Conservation (phyloP, 2,888 invertebrate species). For the Eilema depressum region DNA sequence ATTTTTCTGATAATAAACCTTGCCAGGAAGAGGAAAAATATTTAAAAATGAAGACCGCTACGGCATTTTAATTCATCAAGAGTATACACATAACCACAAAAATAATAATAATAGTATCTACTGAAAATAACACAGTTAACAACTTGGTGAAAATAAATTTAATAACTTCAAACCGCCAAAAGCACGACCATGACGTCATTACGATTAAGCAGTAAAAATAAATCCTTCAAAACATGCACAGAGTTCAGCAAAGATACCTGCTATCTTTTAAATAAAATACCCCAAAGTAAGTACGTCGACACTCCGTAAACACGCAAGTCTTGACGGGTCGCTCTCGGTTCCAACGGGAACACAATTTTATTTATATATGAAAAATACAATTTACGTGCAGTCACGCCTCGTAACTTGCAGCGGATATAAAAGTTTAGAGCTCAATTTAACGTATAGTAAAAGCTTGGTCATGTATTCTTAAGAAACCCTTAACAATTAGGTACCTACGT, state of each 20-base stretch:
- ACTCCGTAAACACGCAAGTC: constrained; percentile 12
- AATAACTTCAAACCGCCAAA: too few relatives aligned
- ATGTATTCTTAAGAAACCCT: not conserved
- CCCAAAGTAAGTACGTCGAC: constrained; percentile 4
- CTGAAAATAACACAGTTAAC: too few relatives aligned
- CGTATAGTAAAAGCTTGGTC: constrained; percentile 7
- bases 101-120: too few relatives aligned
- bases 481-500: not conserved
- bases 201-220: not conserved
- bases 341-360: constrained; percentile 24
- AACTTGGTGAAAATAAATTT: too few relatives aligned
- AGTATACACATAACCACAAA: too few relatives aligned
- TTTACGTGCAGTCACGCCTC: constrained; percentile 18
- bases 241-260: not conserved
- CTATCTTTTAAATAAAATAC: constrained; percentile 10
- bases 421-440: constrained; percentile 26
- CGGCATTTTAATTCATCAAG: too few relatives aligned
- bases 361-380: constrained; percentile 29
- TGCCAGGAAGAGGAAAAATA: too few relatives aligned
- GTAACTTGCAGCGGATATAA: constrained; percentile 15
- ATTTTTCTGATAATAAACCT: too few relatives aligned
- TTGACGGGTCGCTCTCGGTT: constrained; percentile 13
- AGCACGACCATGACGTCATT: too few relatives aligned
- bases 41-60: too few relatives aligned
- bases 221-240: not conserved